Conservation (phyloP, 2,888 invertebrate genomes). For the Sesamia inferens region DNA sequence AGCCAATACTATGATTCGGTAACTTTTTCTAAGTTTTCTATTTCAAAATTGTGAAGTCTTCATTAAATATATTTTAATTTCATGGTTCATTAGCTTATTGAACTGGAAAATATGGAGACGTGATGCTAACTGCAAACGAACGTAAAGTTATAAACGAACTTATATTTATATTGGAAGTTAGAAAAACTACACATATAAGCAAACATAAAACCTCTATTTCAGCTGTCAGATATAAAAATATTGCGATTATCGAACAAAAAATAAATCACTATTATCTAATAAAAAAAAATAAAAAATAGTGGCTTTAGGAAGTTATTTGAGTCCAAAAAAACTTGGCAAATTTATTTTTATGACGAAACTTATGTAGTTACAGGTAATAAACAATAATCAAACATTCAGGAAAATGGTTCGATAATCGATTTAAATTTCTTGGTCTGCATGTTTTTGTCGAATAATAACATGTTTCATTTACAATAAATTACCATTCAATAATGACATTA, state of each 20-base stretch:
- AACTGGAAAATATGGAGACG: neutral
- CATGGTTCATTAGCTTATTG: neutral
- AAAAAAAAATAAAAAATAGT: no score
- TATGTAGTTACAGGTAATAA: neutral
- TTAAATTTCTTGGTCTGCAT: constrained; percentile 10
- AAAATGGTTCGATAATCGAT: neutral
- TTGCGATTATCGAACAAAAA: constrained; percentile 32
- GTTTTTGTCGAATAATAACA: constrained; percentile 9
- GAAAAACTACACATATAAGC: neutral
- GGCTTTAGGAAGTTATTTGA: neutral
- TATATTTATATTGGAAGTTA: no score
- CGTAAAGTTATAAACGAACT: neutral
- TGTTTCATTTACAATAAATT: constrained; percentile 17
- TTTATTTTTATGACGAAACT: constrained; percentile 9
- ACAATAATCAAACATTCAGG: neutral
- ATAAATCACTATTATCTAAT: neutral
- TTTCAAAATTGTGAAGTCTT: neutral
- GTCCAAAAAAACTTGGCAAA: neutral
- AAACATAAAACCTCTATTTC: neutral
- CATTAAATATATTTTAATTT: neutral
- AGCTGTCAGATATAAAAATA: neutral
- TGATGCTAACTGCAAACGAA: neutral
- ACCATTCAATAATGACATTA: constrained; percentile 8
- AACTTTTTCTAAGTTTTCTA: neutral
- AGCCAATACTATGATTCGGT: neutral